Percentiles rank a stretch among this genome's conserved stretches.
phyloP scores from a whole-genome alignment of 2,888 invertebrate genomes.

The Phymatocera aterrima region DNA sequence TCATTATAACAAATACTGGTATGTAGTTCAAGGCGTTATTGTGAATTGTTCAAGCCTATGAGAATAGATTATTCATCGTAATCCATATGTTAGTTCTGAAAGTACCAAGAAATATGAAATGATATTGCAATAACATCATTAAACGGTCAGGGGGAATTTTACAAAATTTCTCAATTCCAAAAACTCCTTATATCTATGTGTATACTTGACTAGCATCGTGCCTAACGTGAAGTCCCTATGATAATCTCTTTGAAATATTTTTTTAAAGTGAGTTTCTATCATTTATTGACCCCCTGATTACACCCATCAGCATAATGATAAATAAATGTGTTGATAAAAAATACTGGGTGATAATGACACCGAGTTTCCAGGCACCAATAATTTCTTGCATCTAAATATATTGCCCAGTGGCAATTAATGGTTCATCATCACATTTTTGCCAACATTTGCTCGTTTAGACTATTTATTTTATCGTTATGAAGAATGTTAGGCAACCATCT shows the following conservation, averaged over 20 bases:
- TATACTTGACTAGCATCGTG: not conserved
- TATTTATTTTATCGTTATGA: not conserved
- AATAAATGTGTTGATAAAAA: not conserved
- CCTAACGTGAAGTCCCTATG: not conserved
- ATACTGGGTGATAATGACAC: not conserved
- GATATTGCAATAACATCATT: not conserved
- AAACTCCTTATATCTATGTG: not conserved
- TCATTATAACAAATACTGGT: not conserved
- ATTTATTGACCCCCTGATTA: not conserved
- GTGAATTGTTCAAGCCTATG: not conserved
- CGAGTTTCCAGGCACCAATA: not conserved
- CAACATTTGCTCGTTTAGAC: not conserved
- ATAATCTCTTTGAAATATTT: slow-evolving; percentile 15
- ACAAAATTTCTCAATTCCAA: not conserved
- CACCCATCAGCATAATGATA: not conserved
- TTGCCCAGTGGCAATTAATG: too few species aligned
- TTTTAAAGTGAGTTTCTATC: not conserved
- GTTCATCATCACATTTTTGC: not conserved
- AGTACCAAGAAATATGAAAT: slow-evolving; percentile 20
- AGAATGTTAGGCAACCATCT: not conserved
- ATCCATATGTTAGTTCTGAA: not conserved
- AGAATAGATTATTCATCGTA: not conserved
- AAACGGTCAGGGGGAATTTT: not conserved
- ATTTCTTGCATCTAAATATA: not conserved
- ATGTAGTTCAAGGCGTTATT: not conserved